Evolutionary conservation across 2,797 vertebrate genomes (phyloP).

Genomic region (Otolemur crassicaudatus): DNA sequence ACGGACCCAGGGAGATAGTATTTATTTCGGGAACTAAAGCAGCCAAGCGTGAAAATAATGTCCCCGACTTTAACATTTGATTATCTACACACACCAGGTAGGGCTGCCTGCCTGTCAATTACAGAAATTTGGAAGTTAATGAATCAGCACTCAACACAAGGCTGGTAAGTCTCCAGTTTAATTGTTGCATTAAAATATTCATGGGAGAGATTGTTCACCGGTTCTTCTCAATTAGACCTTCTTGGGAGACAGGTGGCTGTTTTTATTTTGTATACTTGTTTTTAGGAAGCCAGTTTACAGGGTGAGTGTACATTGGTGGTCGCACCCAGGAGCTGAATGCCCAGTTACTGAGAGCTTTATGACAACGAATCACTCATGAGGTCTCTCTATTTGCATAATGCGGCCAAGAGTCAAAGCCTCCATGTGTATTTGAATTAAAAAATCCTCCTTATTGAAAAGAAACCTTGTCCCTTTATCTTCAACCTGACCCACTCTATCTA

Average conservation of each 20-base stretch:
- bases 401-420: neutral
- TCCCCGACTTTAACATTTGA: neutral
- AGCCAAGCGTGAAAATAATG: neutral
- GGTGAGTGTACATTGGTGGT: neutral
- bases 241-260: neutral
- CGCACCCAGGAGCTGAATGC: rapidly evolving
- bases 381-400: no score
- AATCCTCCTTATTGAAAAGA: neutral
- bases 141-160: neutral
- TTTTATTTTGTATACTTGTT: neutral
- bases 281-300: neutral
- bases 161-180: neutral
- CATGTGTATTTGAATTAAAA: neutral
- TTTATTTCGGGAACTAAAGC: neutral
- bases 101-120: neutral
- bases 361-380: rapidly evolving
- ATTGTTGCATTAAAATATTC: neutral
- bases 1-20: neutral
- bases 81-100: neutral
- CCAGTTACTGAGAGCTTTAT: rapidly evolving
- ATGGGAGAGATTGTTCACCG: neutral
- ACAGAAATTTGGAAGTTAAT: neutral
- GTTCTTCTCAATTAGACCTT: neutral
- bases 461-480: neutral
- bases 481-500: no score